Conservation (phyloP, 2,113 vertebrate species). For the Mesembrinibis cayennensis region DNA sequence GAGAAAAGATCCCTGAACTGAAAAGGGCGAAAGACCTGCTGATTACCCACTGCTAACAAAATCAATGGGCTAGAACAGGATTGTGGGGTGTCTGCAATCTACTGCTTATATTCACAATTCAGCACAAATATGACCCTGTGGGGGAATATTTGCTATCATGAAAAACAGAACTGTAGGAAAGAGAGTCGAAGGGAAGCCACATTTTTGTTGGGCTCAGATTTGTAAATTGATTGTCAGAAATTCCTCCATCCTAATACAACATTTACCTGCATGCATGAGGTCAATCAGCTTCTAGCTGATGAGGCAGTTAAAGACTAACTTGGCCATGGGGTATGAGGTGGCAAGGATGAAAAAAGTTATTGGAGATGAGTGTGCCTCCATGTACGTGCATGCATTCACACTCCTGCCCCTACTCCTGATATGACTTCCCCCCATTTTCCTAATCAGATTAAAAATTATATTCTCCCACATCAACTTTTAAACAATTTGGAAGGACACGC, state of each 20-base stretch:
- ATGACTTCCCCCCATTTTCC: background rate
- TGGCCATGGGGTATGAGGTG: background rate
- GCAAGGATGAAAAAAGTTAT: background rate
- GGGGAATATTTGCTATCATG: background rate
- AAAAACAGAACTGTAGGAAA: background rate
- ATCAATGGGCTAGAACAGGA: background rate
- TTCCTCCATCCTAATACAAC: background rate
- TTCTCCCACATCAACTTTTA: background rate
- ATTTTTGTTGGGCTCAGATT: background rate
- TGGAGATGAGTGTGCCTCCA: background rate
- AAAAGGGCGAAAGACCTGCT: background rate
- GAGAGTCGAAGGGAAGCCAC: background rate
- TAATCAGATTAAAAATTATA: background rate
- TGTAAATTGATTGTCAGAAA: background rate
- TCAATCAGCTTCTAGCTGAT: background rate
- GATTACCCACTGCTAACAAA: background rate
- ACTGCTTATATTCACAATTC: background rate
- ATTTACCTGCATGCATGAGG: background rate
- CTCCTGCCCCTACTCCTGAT: background rate
- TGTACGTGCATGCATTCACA: background rate
- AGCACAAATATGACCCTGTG: no score
- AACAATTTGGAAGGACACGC: background rate
- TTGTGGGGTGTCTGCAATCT: background rate
- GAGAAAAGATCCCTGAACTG: background rate
- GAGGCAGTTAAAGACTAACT: background rate